Percentiles rank a stretch among this genome's conserved stretches.
These are phyloP conservation scores for Euspilapteryx auroguttella DNA, from an alignment of 2,888 invertebrate species.

Conservation along the genomic window DNA sequence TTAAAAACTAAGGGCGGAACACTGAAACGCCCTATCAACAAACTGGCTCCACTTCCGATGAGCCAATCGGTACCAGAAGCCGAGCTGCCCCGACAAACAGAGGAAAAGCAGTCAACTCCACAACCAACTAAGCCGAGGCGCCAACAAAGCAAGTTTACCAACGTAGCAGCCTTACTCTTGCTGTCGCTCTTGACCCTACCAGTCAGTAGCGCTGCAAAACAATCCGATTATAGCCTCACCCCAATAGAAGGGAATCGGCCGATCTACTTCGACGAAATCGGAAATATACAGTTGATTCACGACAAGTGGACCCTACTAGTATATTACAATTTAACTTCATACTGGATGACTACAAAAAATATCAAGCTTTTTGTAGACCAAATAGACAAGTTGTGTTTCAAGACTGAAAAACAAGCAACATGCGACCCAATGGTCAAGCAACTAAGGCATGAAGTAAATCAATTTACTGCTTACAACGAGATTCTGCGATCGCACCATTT, in stretches of 20 bases:
- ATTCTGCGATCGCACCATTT: background rate
- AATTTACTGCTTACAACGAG: background rate
- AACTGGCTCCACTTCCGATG: background rate
- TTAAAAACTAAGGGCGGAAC: background rate
- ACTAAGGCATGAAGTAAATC: background rate
- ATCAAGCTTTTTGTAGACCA: background rate
- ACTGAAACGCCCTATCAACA: background rate
- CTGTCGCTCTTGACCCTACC: background rate
- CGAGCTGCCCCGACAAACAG: background rate
- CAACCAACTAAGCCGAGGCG: background rate
- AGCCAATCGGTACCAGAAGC: background rate
- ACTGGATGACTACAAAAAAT: background rate
- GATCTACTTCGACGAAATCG: background rate
- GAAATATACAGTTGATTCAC: background rate
- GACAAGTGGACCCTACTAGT: conserved; percentile 1
- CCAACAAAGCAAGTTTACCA: background rate
- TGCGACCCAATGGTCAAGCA: background rate
- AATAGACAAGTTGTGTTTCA: background rate
- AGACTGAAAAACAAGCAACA: background rate
- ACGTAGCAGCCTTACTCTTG: background rate
- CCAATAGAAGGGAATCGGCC: background rate
- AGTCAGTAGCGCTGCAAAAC: background rate
- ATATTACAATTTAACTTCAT: background rate
- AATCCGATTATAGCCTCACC: background rate
- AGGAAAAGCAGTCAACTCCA: background rate